Percentiles rank a stretch among this genome's conserved stretches.
Conservation (phyloP, 1,140 invertebrate species). For the Atta texana region DNA sequence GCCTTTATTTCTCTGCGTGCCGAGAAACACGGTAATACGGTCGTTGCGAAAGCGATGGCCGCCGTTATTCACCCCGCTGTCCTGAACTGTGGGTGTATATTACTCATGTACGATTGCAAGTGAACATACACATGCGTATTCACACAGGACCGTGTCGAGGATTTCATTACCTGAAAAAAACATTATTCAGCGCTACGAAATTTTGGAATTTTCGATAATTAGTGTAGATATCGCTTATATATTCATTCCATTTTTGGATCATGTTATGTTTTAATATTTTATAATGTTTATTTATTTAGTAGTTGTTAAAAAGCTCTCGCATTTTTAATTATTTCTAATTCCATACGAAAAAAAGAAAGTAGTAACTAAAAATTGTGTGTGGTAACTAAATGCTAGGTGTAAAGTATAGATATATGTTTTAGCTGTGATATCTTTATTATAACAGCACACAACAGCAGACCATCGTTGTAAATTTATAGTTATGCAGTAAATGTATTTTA, state of each 20-base stretch:
- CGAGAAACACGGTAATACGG: constrained; percentile 34
- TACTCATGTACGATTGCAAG: constrained; percentile 13
- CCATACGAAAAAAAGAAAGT: no score
- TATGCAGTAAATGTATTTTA: no score
- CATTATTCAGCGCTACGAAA: neutral
- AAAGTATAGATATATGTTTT: no score
- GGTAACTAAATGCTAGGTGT: no score
- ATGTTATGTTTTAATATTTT: neutral
- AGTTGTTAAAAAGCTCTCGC: neutral
- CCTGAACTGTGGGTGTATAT: neutral
- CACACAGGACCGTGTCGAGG: neutral
- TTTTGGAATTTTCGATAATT: constrained; percentile 13
- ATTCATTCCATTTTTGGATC: neutral
- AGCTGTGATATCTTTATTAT: no score
- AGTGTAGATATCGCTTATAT: neutral
- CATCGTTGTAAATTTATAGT: no score
- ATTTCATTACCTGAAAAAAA: constrained; percentile 18
- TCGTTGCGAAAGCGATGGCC: constrained; percentile 42
- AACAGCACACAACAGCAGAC: no score
- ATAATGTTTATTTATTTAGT: neutral
- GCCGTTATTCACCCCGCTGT: constrained; percentile 36
- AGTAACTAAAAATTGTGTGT: no score
- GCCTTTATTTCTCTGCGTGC: constrained; percentile 44
- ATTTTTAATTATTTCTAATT: neutral
- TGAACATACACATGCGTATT: neutral